Evolutionary conservation across 2,797 vertebrate genomes (phyloP), one percentile per base, ranked within the genome.

Genomic region (Acanthurus tractus): DNA sequence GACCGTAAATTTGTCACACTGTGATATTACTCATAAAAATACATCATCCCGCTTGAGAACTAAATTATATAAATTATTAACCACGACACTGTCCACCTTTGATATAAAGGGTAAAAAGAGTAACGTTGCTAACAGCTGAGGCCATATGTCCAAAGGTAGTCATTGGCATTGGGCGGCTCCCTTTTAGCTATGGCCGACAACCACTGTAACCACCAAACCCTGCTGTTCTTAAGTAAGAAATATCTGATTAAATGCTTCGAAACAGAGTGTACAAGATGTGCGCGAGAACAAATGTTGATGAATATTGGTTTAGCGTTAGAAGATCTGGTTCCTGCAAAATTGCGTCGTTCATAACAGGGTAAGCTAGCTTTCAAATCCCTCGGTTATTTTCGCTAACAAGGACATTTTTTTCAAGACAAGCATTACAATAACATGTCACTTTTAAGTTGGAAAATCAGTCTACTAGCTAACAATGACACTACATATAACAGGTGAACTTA

Each of bases 111-210:
- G 74, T 29, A 40, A 38, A 8, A 48, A 12, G 29, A 80, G 68
- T 44, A 49, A 25, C 25, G 25, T 25, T 25, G 3, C 40, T 44
- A 75, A 63, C 79, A 80, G 87, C 79, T 76, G 85, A 57, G 70
- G 54, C 78, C 86, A 70, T 74, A 58, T 54, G 73, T 84, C 82
- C 86, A 69, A 66, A 84, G 74, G 66, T 64, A 72, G 85, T 75
- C 65, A 48, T 6, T 66, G n/a, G 76, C 17, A 63, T 72, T 80
- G 89, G 93, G 93, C 91, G 93, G 90, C 68, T 92, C 91, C 86
- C 85, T 20, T 8, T 64, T 63, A 45, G 44, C 64, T 50, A 82
- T 78, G 80, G 71, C 74, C 64, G 70, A 85, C 79, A 58, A 58
- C 76, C 65, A 40, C n/a, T 18, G 62, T 5, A 62, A 17, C 42